These are phyloP conservation scores for Crioceris asparagi DNA, from an alignment of 2,888 invertebrate species.

Conservation along the genomic window DNA sequence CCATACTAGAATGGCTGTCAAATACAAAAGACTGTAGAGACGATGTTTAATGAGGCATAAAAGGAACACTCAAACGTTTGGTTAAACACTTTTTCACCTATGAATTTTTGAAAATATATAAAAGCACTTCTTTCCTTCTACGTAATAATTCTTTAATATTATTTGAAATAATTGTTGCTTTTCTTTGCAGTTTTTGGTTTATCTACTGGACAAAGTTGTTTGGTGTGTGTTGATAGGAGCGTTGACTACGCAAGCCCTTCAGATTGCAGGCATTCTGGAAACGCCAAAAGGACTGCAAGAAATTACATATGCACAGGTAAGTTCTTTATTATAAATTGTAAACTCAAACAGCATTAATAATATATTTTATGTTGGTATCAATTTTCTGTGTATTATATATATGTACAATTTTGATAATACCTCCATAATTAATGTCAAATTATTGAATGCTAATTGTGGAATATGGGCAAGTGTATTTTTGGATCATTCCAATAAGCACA, in stretches of 20 bases:
- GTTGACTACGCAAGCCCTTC: slow-evolving; percentile 33
- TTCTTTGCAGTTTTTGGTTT: slow-evolving; percentile 28
- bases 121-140: too few species aligned
- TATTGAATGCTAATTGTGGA: not conserved
- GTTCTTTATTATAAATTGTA: too few species aligned
- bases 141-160: too few species aligned
- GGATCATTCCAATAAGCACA: not conserved
- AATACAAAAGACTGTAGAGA: too few species aligned
- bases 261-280: slow-evolving; percentile 35
- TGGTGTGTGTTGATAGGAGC: slow-evolving; percentile 34
- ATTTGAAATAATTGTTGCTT: not conserved
- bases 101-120: too few species aligned
- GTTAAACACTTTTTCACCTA: too few species aligned
- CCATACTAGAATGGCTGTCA: too few species aligned
- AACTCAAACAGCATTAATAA: too few species aligned
- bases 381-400: not conserved
- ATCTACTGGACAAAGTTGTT: slow-evolving; percentile 34
- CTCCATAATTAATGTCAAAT: not conserved
- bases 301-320: slow-evolving; percentile 29
- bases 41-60: too few species aligned
- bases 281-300: slow-evolving; percentile 30
- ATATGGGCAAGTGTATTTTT: not conserved
- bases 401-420: not conserved
- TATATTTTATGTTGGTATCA: too few species aligned
- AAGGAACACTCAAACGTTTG: too few species aligned